Evolutionary conservation across 2,113 vertebrate genomes (phyloP).

Genomic region (Mustelus asterias): DNA sequence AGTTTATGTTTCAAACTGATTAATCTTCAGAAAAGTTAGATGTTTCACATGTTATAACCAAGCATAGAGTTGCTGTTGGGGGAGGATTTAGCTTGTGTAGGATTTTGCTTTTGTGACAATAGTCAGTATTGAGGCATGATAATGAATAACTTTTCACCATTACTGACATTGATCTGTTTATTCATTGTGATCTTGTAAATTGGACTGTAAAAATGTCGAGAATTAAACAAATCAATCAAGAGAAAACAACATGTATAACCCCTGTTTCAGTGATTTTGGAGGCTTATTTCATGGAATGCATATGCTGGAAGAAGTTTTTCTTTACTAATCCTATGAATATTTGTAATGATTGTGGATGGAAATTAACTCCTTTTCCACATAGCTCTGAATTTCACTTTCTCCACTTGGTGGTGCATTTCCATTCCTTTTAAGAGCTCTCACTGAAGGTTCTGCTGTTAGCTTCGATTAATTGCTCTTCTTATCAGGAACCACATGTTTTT

Average conservation of each 20-base stretch:
- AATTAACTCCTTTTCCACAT: background rate
- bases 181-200: background rate
- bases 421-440: background rate
- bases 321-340: background rate
- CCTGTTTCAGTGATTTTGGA: background rate
- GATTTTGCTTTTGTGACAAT: background rate
- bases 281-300: background rate
- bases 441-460: background rate
- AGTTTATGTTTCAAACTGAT: background rate
- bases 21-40: background rate
- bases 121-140: background rate
- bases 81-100: background rate
- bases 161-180: too few relatives aligned
- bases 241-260: background rate
- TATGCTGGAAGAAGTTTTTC: background rate
- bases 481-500: background rate
- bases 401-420: background rate
- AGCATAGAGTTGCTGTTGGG: background rate
- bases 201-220: background rate
- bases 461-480: background rate
- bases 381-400: background rate
- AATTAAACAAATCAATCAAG: background rate
- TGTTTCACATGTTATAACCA: background rate
- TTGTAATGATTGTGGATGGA: background rate
- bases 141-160: background rate